These are phyloP conservation scores for Rhipidura dahli DNA, from an alignment of 2,113 vertebrate genomes.

Conservation along the genomic window DNA sequence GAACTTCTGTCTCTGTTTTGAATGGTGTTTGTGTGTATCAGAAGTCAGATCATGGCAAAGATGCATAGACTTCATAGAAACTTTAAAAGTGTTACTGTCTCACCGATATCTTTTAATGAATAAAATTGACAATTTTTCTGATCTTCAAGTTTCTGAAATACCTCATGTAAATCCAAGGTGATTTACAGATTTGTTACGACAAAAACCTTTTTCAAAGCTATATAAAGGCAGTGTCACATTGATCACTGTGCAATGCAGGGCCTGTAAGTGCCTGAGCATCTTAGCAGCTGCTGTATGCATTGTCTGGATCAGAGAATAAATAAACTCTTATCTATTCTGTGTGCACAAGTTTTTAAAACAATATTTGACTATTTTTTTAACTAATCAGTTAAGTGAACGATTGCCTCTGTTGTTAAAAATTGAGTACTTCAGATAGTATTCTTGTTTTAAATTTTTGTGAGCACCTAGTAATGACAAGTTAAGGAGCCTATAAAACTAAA, in stretches of 20 bases:
- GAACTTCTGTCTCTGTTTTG: background rate
- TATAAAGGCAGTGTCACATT: background rate
- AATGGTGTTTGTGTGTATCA: background rate
- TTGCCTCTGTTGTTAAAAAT: background rate
- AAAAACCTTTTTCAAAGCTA: background rate
- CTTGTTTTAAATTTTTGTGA: background rate
- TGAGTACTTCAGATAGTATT: background rate
- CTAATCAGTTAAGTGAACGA: background rate
- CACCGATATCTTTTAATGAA: background rate
- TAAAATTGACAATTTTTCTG: background rate
- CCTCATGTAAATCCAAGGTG: background rate
- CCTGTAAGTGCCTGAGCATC: background rate
- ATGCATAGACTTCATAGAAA: background rate
- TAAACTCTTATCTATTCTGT: background rate
- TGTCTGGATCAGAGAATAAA: background rate
- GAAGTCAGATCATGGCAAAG: background rate
- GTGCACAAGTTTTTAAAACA: background rate
- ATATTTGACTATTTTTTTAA: background rate
- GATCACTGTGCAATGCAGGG: background rate
- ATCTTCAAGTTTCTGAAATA: background rate
- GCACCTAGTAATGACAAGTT: background rate
- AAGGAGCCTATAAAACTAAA: constrained; percentile 18
- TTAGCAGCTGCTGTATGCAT: background rate
- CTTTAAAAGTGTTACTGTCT: background rate
- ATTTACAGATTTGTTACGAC: background rate